These are phyloP conservation scores for Drosophila arizonae DNA, from an alignment of 1,140 invertebrate genomes.

Conservation along the genomic window DNA sequence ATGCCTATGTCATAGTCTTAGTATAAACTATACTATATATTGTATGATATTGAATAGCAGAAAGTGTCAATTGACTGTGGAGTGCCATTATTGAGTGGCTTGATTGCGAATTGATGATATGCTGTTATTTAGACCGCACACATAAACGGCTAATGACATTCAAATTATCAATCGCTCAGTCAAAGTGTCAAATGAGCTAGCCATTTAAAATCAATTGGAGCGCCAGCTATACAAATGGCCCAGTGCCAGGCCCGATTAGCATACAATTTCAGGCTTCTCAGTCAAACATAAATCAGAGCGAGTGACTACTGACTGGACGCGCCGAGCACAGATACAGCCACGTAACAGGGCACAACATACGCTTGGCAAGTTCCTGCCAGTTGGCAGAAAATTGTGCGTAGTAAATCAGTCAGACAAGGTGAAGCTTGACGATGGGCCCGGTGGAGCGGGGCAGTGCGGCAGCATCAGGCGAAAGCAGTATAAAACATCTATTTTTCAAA, in stretches of 20 bases:
- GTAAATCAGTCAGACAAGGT: conserved; percentile 53
- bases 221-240: conserved; percentile 55
- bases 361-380: conserved; percentile 30
- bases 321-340: background rate
- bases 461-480: conserved; percentile 38
- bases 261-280: conserved; percentile 74
- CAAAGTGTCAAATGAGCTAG: conserved; percentile 45
- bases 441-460: background rate
- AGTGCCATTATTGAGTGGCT: no score
- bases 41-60: no score
- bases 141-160: conserved; percentile 47
- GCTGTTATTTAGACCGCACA: background rate
- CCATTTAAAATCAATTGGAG: conserved; percentile 41
- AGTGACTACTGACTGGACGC: conserved; percentile 21
- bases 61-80: no score
- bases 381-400: conserved; percentile 64
- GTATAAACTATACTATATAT: no score
- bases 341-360: background rate
- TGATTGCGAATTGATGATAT: conserved; percentile 13
- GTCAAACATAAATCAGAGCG: conserved; percentile 75
- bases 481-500: conserved; percentile 76
- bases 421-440: background rate
- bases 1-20: no score
- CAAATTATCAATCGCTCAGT: conserved; percentile 57
- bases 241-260: conserved; percentile 60